Percentiles rank a stretch among this genome's conserved stretches.
Evolutionary conservation across 2,797 vertebrate species (phyloP).

Genomic region (Podarcis siculus): DNA sequence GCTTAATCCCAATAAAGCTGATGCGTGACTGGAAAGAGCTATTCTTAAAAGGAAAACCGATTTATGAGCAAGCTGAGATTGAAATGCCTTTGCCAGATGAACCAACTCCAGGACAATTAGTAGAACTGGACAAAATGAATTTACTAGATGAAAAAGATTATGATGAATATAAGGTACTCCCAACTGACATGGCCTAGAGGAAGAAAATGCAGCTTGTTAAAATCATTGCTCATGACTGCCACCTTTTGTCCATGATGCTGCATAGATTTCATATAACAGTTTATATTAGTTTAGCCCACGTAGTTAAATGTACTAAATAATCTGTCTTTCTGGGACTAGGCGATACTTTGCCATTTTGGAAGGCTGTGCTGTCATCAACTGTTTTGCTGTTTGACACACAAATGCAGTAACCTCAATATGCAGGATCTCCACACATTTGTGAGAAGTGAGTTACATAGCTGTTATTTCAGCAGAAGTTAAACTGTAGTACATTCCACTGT

Average conservation of each 20-base stretch:
- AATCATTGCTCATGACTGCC: constrained; percentile 44
- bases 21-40: constrained; percentile 92
- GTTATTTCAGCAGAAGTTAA: constrained; percentile 17
- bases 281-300: background rate
- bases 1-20: constrained; percentile 86
- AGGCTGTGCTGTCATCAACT: background rate
- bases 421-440: background rate
- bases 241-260: constrained; percentile 42
- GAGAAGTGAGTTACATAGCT: background rate
- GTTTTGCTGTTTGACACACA: background rate
- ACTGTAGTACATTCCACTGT: constrained; percentile 2
- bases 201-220: constrained; percentile 53
- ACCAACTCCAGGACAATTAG: constrained; percentile 68
- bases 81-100: constrained; percentile 51
- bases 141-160: constrained; percentile 90
- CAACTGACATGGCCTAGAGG: constrained; percentile 42
- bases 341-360: background rate
- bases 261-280: background rate
- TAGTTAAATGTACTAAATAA: background rate
- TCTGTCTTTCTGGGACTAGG: background rate
- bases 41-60: constrained; percentile 83
- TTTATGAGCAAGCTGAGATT: constrained; percentile 81
- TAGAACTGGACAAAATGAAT: constrained; percentile 83
- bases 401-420: background rate
- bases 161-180: constrained; percentile 88